Evolutionary conservation across 1,140 invertebrate species (phyloP), one percentile per base, ranked within the genome.

Genomic region (Saccostrea echinata): DNA sequence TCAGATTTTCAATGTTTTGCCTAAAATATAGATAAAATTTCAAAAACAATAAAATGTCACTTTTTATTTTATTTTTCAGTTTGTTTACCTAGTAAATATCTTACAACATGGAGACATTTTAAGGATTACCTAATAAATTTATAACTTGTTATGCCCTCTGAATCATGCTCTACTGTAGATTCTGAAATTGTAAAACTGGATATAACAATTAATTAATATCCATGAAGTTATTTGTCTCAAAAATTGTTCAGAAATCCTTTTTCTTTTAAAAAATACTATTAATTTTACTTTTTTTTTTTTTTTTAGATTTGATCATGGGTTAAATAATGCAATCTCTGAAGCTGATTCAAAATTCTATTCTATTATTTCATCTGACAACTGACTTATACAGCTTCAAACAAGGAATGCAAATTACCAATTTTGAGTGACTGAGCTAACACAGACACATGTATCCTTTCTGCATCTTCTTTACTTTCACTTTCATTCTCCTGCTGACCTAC

Each of bases 1-100:
- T 24, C 64, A 68, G n/a, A 24, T 68, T 68, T 24, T 68, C 64
- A 68, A 68, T 68, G 64, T 68, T 68, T 68, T 30, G 64, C n/a
- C 64, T 68, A 12, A 68, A 68, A 68, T 11, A 55, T 55, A 13
- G 6, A 52, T 13, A 55, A 55, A 55, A 55, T 13, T 3, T 55
- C 8, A 1, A 55, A 11, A 55, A 55, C 53, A 55, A 55, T 55
- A 16, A 55, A 55, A 9, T 55, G 53, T 0, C 1, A 1, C 0
- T 13, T 55, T 55, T 55, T 3, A 4, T 8, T 55, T 11, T 11
- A 55, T 11, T 55, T 55, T 55, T 55, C 53, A 55, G 53, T 3
- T 55, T 55, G 53, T 1, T 11, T 11, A 53, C 53, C 53, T 13
- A 13, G 18, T 16, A 11, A 13, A 55, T 0, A 55, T 11, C 18